phyloP scores from a whole-genome alignment of 2,888 invertebrate genomes.

The Brenthis hecate region DNA sequence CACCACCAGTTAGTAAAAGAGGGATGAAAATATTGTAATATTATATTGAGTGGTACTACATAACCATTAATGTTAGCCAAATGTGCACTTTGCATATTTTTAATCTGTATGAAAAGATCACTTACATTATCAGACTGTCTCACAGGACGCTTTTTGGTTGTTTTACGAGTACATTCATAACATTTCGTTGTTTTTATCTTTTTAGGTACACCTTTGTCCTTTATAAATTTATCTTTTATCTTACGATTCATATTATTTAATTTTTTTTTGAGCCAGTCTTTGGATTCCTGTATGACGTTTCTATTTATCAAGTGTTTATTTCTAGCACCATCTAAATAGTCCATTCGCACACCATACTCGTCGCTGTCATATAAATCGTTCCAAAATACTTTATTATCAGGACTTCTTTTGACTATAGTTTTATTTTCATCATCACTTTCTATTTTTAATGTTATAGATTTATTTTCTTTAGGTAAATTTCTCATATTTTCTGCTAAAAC shows the following conservation, averaged over 20 bases:
- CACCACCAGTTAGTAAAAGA: too few relatives aligned
- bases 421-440: conserved; percentile 40
- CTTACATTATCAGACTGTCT: conserved; percentile 28
- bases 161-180: neutral
- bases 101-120: neutral
- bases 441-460: conserved; percentile 2
- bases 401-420: conserved; percentile 58
- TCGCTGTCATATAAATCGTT: conserved; percentile 68
- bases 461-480: conserved; percentile 2
- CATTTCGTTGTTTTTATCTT: conserved; percentile 7
- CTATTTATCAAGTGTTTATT: conserved; percentile 49
- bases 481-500: conserved; percentile 24
- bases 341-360: conserved; percentile 62
- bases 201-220: conserved; percentile 26
- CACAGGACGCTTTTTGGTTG: conserved; percentile 7
- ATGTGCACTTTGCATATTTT: neutral
- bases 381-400: conserved; percentile 58
- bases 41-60: too few relatives aligned
- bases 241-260: conserved; percentile 52
- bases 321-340: conserved; percentile 49
- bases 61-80: too few relatives aligned
- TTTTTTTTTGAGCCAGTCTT: conserved; percentile 61
- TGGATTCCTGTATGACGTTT: conserved; percentile 54
- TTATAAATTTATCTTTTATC: conserved; percentile 33
- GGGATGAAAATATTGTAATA: too few relatives aligned